Evolutionary conservation across 2,797 vertebrate genomes (phyloP).

Genomic region (Xiphorhynchus erythropygius): DNA sequence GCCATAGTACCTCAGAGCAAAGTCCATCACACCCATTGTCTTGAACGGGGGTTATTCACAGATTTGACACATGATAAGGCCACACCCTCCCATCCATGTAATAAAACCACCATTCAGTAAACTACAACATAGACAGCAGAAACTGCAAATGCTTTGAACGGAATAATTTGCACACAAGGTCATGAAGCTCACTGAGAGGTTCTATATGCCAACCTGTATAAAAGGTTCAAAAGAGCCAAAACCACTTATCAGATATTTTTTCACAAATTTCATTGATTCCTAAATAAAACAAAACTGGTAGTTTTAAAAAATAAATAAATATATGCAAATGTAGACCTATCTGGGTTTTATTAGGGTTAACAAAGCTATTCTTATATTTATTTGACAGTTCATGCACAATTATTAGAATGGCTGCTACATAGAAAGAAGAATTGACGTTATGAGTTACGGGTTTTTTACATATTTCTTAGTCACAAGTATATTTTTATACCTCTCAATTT

Average conservation of each 20-base stretch:
- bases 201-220: neutral
- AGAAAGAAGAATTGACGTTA: neutral
- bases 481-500: neutral
- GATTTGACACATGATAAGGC: neutral
- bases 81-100: neutral
- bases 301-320: neutral
- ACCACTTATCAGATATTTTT: neutral
- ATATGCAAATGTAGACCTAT: neutral
- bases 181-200: neutral
- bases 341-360: neutral
- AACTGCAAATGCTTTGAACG: neutral
- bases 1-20: neutral
- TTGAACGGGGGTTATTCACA: neutral
- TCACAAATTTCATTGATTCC: neutral
- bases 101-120: neutral
- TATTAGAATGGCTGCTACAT: neutral
- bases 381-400: neutral
- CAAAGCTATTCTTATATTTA: neutral
- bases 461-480: neutral
- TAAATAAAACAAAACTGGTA: neutral
- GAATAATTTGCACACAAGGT: neutral
- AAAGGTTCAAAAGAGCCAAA: neutral
- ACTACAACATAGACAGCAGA: neutral
- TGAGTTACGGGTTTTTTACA: neutral
- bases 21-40: neutral